Conservation (phyloP, 2,797 vertebrate species). For the Peromyscus aztecus region DNA sequence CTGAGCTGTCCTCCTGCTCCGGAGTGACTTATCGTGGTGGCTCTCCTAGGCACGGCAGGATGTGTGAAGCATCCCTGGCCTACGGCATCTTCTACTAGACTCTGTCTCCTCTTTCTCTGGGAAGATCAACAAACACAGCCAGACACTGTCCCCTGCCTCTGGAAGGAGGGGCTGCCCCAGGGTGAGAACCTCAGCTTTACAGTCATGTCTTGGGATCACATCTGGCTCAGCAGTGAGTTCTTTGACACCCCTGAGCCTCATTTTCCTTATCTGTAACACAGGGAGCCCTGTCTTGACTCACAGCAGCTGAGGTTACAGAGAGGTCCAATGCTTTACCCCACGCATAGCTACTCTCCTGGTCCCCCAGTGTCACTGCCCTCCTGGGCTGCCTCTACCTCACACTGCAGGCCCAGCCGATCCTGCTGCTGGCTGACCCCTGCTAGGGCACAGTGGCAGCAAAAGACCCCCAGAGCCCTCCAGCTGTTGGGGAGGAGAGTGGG, state of each 20-base stretch:
- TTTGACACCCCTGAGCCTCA: neutral
- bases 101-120: neutral
- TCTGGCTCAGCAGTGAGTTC: neutral
- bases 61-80: neutral
- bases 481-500: fast-evolving
- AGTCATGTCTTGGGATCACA: neutral
- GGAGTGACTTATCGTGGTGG: neutral
- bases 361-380: neutral
- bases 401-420: neutral
- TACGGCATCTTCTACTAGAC: neutral
- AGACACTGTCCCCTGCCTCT: neutral
- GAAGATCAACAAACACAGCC: neutral
- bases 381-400: neutral
- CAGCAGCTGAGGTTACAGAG: neutral
- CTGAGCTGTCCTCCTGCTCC: neutral
- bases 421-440: neutral
- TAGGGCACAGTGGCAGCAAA: neutral
- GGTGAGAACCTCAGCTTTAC: neutral
- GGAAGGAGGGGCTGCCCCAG: neutral
- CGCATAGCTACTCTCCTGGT: neutral
- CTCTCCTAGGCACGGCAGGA: fast-evolving
- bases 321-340: neutral
- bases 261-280: neutral
- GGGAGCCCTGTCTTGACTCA: neutral
- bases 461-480: neutral